Base-by-base conservation (phyloP, 2,888 invertebrate genomes). In the Hirtodrosophila alboralis region DNA sequence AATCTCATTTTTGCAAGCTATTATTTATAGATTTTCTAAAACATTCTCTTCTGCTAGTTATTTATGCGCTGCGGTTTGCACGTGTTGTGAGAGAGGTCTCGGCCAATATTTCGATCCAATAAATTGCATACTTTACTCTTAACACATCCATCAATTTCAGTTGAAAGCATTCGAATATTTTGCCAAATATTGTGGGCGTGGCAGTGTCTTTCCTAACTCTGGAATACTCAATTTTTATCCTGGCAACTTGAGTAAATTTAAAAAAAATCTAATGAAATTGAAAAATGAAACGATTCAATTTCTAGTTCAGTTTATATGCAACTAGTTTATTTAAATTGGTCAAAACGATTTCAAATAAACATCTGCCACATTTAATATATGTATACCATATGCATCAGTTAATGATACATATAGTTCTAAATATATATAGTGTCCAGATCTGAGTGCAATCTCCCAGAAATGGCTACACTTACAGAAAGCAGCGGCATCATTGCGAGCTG, bases 1-100 rank as follows among this genome's bases (percentile, higher is more conserved):
- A n/a, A n/a, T n/a, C n/a, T n/a, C n/a, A 60, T 71, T 49, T 45
- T 34, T 48, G 37, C 16, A 63, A 67, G 76, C 58, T 52, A 56
- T 45, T 49, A 40, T 51, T 61, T 33, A 28, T 61, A 36, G 34
- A 53, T 73, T 59, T 68, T 58, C 74, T 73, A 65, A 65, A 68
- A 59, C 37, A 53, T 71, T 69, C n/a, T 49, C 45, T 16, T 38
- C 7, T 36, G 38, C 30, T 43, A 13, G 23, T 7, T 51, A 37
- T 62, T n/a, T 58, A 54, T 47, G 43, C 60, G 77, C 74, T 68
- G 77, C 69, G 51, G 49, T 67, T 69, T 63, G 75, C 67, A 63
- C 56, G 43, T 59, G 70, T 63, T 74, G 69, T 58, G 59, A 72
- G 68, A 45, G 45, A 30, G 30, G 41, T 59, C 59, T 66, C 45